phyloP scores from a whole-genome alignment of 37 sponge, comb jelly and placozoan species.

The Crambe crambe region DNA sequence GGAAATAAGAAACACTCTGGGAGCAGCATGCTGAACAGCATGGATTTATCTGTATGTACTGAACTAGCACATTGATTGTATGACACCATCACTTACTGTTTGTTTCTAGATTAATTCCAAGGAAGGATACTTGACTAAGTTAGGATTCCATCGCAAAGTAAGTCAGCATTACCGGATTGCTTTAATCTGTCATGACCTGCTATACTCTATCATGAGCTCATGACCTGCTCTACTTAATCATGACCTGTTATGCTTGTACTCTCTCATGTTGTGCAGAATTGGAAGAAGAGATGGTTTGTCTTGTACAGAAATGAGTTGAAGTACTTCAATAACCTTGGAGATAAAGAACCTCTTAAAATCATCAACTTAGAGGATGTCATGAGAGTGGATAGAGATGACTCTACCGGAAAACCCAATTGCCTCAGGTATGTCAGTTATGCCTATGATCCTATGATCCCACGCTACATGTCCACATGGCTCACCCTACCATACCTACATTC shows the following conservation, averaged over 20 bases:
- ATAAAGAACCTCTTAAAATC: constrained; percentile 34
- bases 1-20: no score
- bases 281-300: constrained; percentile 79
- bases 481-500: background rate
- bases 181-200: no score
- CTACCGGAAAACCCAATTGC: constrained; percentile 39
- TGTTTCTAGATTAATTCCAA: constrained; percentile 64
- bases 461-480: background rate
- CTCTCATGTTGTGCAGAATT: constrained; percentile 35
- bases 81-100: background rate
- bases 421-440: constrained; percentile 17
- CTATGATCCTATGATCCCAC: background rate
- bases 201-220: no score
- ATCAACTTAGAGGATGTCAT: constrained; percentile 63
- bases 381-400: constrained; percentile 21
- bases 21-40: no score
- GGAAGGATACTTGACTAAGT: constrained; percentile 70
- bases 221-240: background rate
- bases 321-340: constrained; percentile 50
- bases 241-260: background rate
- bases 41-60: no score
- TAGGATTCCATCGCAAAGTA: constrained; percentile 62
- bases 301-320: constrained; percentile 63
- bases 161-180: background rate
- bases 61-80: background rate